Percentiles rank a stretch among this genome's conserved stretches.
Evolutionary conservation across 2,888 invertebrate genomes (phyloP).

Genomic region (Eupithecia insigniata): DNA sequence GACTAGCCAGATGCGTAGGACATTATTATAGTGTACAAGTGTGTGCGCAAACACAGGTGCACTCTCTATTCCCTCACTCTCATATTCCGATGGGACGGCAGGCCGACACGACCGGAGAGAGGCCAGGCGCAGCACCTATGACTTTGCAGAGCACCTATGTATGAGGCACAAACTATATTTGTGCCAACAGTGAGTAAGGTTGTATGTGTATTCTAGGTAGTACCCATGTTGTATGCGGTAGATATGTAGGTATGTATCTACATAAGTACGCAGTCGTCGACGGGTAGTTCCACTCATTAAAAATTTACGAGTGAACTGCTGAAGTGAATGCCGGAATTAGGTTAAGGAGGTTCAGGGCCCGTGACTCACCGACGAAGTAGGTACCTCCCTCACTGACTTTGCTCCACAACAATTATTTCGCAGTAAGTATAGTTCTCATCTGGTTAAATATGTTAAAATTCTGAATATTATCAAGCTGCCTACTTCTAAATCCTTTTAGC

Average conservation of each 20-base stretch:
- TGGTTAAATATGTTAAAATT: neutral
- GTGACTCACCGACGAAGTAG: slow-evolving; percentile 39
- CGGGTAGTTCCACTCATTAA: slow-evolving; percentile 75
- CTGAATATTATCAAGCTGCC: neutral
- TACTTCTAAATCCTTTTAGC: neutral
- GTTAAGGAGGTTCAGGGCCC: slow-evolving; percentile 72
- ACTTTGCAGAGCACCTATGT: too few relatives aligned
- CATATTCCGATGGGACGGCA: too few relatives aligned
- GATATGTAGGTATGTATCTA: slow-evolving; percentile 35
- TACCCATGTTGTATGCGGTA: slow-evolving; percentile 35
- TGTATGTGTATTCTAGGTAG: neutral
- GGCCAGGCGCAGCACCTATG: too few relatives aligned
- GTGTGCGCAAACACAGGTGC: too few relatives aligned
- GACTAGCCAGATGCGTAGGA: too few relatives aligned
- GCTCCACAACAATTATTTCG: neutral
- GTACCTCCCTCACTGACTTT: slow-evolving; percentile 4
- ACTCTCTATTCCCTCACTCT: too few relatives aligned
- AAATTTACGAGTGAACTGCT: slow-evolving; percentile 81
- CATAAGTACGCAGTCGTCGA: slow-evolving; percentile 44
- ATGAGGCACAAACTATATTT: too few relatives aligned
- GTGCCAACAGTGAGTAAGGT: too few relatives aligned
- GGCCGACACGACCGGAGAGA: too few relatives aligned
- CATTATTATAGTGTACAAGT: too few relatives aligned
- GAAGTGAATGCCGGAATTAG: slow-evolving; percentile 81
- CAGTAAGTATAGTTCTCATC: neutral